Percentiles rank a stretch among this genome's conserved stretches.
phyloP scores from a whole-genome alignment of 1,140 invertebrate species.

The Drosophila quadrilineata region DNA sequence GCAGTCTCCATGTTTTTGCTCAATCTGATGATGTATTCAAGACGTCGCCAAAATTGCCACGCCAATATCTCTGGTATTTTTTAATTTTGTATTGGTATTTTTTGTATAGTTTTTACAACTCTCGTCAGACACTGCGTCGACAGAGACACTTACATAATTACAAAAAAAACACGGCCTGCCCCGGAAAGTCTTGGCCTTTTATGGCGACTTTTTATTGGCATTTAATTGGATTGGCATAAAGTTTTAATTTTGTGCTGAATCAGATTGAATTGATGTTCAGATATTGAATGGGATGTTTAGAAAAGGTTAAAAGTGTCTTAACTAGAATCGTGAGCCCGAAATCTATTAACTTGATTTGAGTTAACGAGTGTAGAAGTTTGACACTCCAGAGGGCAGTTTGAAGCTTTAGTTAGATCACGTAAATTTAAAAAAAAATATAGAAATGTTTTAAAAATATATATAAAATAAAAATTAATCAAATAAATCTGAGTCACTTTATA shows the following conservation, averaged over 20 bases:
- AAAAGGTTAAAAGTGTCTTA: slow-evolving; percentile 13
- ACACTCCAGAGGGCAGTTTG: background rate
- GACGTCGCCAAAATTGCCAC: slow-evolving; percentile 26
- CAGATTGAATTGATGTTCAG: background rate
- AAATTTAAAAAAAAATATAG: background rate
- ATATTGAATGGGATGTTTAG: slow-evolving; percentile 10
- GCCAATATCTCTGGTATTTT: slow-evolving; percentile 33
- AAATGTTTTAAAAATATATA: too few species aligned
- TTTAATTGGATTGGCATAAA: slow-evolving; percentile 36
- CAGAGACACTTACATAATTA: slow-evolving; percentile 37
- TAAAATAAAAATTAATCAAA: too few species aligned
- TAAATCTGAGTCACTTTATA: background rate
- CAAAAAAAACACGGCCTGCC: slow-evolving; percentile 16
- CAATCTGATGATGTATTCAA: slow-evolving; percentile 22
- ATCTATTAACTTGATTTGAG: slow-evolving; percentile 3
- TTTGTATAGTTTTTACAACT: background rate
- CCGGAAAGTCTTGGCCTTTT: slow-evolving; percentile 17
- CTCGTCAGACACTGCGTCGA: background rate
- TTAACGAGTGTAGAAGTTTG: background rate
- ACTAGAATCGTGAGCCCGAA: slow-evolving; percentile 14
- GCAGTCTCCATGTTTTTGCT: too few species aligned
- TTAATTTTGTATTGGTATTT: slow-evolving; percentile 7
- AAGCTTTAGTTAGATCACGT: background rate
- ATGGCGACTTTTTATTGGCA: slow-evolving; percentile 30
- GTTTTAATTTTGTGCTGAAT: background rate